Evolutionary conservation across 2,797 vertebrate species (phyloP).

Genomic region (Distichodus sexfasciatus): DNA sequence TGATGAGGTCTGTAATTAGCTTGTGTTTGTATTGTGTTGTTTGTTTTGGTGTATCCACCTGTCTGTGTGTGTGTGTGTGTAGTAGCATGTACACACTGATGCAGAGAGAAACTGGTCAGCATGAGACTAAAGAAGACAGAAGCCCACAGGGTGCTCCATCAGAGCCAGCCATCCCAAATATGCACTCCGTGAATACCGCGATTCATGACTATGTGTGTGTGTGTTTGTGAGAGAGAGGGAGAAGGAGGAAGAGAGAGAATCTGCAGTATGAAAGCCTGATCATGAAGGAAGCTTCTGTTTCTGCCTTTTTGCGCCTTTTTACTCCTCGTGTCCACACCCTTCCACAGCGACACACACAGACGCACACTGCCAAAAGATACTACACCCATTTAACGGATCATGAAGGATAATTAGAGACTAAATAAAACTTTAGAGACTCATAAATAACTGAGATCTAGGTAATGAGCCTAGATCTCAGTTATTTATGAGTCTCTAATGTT

Average conservation of each 20-base stretch:
- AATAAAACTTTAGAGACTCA: too few species aligned
- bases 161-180: slow-evolving; percentile 45
- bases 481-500: too few species aligned
- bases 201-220: slow-evolving; percentile 40
- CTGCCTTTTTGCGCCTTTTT: not conserved
- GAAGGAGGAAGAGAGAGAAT: not conserved
- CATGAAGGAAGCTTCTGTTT: slow-evolving; percentile 74
- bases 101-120: not conserved
- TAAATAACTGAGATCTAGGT: too few species aligned
- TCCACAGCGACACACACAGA: not conserved
- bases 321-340: slow-evolving; percentile 29
- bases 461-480: too few species aligned
- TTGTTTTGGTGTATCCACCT: too few species aligned
- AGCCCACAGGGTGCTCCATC: slow-evolving; percentile 14
- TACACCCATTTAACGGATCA: not conserved
- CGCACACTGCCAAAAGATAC: not conserved
- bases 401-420: too few species aligned
- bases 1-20: too few species aligned
- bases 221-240: not conserved
- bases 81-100: not conserved
- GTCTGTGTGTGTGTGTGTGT: not conserved
- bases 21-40: not conserved
- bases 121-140: slow-evolving; percentile 13
- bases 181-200: slow-evolving; percentile 41
- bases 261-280: slow-evolving; percentile 10